Evolutionary conservation across 2,888 invertebrate species (phyloP), one percentile per base, ranked within the genome.

Genomic region (Branchellion lobata): DNA sequence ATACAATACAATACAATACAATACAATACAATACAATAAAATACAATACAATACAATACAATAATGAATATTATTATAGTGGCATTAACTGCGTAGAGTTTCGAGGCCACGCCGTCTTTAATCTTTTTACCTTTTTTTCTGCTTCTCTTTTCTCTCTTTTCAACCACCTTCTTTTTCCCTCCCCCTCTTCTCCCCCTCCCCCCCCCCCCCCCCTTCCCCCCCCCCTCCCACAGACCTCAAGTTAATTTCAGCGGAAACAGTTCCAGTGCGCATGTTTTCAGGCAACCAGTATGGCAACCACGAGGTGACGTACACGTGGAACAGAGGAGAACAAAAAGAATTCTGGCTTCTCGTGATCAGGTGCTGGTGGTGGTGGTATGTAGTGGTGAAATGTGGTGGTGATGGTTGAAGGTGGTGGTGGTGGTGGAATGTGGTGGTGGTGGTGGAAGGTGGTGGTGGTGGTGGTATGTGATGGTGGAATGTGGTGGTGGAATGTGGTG

Each of bases 241-340:
- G 29, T 68, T 83, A 21, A 34, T 83, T 3, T 80, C 82, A 18
- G 81, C 81, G 18, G 83, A 83, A 71, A 83, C 82, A 24, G 83
- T 83, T 14, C 82, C 83, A 31, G 81, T 83, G 36, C 83, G 83
- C 36, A 83, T 83, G 83, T 83, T 83, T 79, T 80, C 81, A 36
- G 83, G 83, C 3, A 83, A 83, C 78, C 82, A 83, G 61, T 81
- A 83, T 73, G 83, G 83, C 33, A 81, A 83, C 78, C 83, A 83
- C 77, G 83, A 83, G 75, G 81, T 82, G 34, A 83, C 83, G 21
- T 83, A 83, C 81, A 83, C 83, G 47, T 83, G 83, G 83, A 83
- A 83, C 81, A 74, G 83, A 24, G 83, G 82, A 8, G 83, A 83
- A 47, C 83, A 83, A 79, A 83, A 83, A 53, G 83, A 83, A 36